Evolutionary conservation across 2,797 vertebrate genomes (phyloP).

Genomic region (Trichosurus vulpecula): DNA sequence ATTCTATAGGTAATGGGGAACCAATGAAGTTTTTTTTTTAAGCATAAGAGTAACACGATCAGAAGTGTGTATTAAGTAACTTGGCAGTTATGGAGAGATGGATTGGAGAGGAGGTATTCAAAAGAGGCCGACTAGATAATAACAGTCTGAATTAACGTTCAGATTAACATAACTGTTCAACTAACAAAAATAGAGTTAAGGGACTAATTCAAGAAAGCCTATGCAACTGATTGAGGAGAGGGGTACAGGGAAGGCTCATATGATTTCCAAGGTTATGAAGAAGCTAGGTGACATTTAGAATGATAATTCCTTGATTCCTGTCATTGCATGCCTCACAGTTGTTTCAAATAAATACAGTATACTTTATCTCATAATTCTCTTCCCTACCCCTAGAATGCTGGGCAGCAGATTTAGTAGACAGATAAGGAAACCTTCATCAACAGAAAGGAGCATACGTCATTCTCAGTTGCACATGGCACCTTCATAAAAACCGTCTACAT

Average conservation of each 20-base stretch:
- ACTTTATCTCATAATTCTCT: background rate
- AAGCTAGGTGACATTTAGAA: background rate
- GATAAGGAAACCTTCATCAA: background rate
- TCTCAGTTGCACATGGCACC: background rate
- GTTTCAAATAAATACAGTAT: constrained; percentile 7
- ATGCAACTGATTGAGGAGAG: background rate
- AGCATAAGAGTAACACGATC: too few species aligned
- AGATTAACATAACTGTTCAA: background rate
- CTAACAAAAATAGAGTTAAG: background rate
- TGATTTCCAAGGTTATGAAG: background rate
- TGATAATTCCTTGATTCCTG: background rate
- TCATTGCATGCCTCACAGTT: background rate
- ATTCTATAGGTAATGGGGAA: too few species aligned
- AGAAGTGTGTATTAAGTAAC: too few species aligned
- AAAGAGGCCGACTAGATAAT: background rate
- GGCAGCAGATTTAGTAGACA: background rate
- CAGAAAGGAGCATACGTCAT: background rate
- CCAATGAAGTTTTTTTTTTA: too few species aligned
- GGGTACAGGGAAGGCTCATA: background rate
- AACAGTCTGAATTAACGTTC: background rate
- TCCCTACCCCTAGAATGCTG: background rate
- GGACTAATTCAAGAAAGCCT: background rate
- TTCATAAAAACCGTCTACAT: background rate
- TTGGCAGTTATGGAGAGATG: too few species aligned
- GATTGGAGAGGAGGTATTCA: background rate